These are phyloP conservation scores for Pampusana beccarii DNA, from an alignment of 2,113 vertebrate genomes.

Conservation along the genomic window DNA sequence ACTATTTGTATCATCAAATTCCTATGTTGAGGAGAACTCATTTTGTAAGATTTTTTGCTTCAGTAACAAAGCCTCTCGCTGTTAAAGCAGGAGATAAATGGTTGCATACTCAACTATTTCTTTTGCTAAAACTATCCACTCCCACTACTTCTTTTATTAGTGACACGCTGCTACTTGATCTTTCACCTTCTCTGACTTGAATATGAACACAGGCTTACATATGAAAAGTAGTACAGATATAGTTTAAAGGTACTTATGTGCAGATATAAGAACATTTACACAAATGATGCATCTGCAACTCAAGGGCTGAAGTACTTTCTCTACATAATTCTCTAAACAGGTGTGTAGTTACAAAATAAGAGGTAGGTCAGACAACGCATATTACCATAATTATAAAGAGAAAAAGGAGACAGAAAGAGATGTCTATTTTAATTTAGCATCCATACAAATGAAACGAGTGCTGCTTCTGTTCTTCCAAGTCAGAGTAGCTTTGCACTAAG, in stretches of 20 bases:
- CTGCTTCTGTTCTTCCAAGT: background rate
- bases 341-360: background rate
- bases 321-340: background rate
- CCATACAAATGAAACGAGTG: background rate
- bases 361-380: background rate
- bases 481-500: background rate
- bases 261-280: background rate
- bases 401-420: background rate
- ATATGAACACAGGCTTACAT: background rate
- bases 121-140: background rate
- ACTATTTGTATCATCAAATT: background rate
- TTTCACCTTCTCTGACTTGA: background rate
- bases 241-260: background rate
- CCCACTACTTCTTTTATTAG: background rate
- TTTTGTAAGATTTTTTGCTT: background rate
- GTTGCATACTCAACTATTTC: background rate
- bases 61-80: background rate
- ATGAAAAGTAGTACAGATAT: background rate
- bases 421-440: background rate
- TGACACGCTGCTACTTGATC: background rate
- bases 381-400: background rate
- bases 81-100: fast-evolving
- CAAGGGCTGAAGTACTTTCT: background rate
- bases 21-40: background rate
- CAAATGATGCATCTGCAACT: background rate